Percentiles rank a stretch among this genome's conserved stretches.
These are phyloP conservation scores for Himantopus leucocephalus DNA, from an alignment of 2,113 vertebrate species.

Conservation along the genomic window DNA sequence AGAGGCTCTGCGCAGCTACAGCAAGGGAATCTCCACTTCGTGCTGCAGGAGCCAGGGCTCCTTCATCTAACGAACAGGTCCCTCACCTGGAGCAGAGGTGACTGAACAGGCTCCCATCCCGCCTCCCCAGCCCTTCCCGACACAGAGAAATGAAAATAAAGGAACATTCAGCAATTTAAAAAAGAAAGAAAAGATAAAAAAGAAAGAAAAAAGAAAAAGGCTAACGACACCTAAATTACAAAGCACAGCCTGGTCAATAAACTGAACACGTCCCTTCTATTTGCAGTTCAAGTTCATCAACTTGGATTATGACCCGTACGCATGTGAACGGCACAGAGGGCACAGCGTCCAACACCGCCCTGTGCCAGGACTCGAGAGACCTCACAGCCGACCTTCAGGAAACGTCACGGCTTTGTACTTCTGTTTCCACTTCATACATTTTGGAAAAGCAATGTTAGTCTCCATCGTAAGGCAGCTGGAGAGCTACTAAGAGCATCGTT, in stretches of 20 bases:
- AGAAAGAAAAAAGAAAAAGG: background rate
- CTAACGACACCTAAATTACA: background rate
- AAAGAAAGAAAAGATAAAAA: background rate
- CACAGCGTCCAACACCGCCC: background rate
- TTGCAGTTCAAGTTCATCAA: background rate
- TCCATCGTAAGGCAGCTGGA: background rate
- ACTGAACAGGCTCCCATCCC: background rate
- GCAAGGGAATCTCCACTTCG: background rate
- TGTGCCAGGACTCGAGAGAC: background rate
- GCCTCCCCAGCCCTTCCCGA: background rate
- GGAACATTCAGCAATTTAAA: background rate
- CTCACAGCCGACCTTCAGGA: background rate
- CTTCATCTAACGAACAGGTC: background rate
- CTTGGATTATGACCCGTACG: background rate
- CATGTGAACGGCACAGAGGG: background rate
- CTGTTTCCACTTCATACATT: accelerated
- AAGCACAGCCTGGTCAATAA: background rate
- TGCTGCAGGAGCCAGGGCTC: background rate
- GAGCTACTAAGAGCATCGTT: accelerated
- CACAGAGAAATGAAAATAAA: background rate
- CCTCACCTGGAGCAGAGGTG: too few relatives aligned
- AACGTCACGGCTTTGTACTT: accelerated
- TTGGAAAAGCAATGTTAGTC: background rate
- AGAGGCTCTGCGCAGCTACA: background rate
- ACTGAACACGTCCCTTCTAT: background rate